These are phyloP conservation scores for Labia minor DNA, from an alignment of 2,888 invertebrate species.

Conservation along the genomic window DNA sequence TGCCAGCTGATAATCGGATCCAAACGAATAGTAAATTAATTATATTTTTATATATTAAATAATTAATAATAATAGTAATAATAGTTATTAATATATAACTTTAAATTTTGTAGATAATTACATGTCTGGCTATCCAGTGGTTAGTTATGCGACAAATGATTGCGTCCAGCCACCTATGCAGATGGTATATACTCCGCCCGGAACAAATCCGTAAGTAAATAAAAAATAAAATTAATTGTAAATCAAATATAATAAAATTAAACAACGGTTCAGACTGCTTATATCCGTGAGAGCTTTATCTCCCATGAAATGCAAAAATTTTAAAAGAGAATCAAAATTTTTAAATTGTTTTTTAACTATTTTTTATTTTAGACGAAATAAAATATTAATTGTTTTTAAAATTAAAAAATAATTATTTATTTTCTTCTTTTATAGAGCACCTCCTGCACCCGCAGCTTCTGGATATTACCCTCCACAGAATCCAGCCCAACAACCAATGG, in stretches of 20 bases:
- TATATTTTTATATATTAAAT: no score
- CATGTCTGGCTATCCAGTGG: neutral
- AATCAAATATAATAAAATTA: no score
- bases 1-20: neutral
- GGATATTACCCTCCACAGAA: conserved; percentile 8
- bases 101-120: neutral
- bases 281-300: no score
- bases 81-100: neutral
- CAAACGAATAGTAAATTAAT: neutral
- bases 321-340: no score
- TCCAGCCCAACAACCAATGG: neutral
- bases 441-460: neutral
- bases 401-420: no score
- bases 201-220: neutral
- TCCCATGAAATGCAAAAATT: no score
- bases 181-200: neutral
- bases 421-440: neutral
- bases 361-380: no score
- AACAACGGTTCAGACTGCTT: no score
- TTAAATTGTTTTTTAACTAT: no score
- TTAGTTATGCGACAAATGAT: neutral
- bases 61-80: no score
- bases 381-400: no score
- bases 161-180: conserved; percentile 13
- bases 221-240: no score